Evolutionary conservation across 2,888 invertebrate species (phyloP), one percentile per base, ranked within the genome.

Genomic region (Marasmarcha lunaedactyla): DNA sequence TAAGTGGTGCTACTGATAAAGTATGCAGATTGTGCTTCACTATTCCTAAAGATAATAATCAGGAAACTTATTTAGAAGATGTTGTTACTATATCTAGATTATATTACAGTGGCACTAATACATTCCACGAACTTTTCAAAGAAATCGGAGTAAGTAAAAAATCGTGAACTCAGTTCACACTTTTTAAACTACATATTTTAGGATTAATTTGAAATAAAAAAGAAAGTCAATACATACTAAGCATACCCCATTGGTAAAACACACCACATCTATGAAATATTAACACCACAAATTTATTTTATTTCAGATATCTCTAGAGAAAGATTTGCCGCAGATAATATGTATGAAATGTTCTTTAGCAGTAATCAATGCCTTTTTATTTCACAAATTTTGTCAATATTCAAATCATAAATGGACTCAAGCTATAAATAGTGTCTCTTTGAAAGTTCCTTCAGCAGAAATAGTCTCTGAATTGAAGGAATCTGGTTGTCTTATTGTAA

Each of bases 11-110:
- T 38, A 52, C 55, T 13, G 57, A 59, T 35, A 52, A 63, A 15
- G 46, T 78, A 51, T 79, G 79, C 49, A 76, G 78, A 66, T 67
- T 79, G 63, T 79, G 79, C 66, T 71, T 76, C 44, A 50, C 54
- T 44, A 44, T 50, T 1, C 67, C 65, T 0, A 52, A 59, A 1
- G 66, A 65, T 0, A 52, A 58, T 14, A 46, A 51, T 0, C 44
- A 53, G 44, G 59, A 56, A 47, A 45, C 66, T 9, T 50, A 46
- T 2, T 41, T 79, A 13, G 60, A 71, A 10, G 69, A 72, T 25
- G 44, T 15, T 36, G 52, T 63, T 0, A 49, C 40, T 1, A 42
- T 76, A n/a, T 50, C 66, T 36, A 57, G 50, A 27, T 30, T 51
- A 0, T 76, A 63, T 48, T 58, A 52, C 5, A 55, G 68, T 27